Percentiles rank a stretch among this genome's conserved stretches.
Conservation (phyloP, 2,888 invertebrate genomes). For the Chesias legatella region DNA sequence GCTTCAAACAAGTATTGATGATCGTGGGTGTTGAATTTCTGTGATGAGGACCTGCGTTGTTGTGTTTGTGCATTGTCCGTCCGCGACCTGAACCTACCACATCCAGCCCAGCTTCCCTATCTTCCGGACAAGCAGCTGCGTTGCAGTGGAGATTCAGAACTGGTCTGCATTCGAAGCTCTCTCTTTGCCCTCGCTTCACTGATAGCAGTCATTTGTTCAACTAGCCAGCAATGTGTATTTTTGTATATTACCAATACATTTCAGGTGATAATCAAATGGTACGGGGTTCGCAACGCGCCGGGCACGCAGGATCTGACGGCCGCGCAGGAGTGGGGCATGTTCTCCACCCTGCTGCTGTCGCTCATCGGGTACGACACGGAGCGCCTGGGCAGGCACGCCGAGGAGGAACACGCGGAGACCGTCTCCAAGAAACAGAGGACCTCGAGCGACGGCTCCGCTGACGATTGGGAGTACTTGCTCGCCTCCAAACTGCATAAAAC, state of each 20-base stretch:
- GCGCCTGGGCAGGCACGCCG: constrained; percentile 71
- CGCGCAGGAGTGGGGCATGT: constrained; percentile 90
- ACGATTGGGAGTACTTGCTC: constrained; percentile 90
- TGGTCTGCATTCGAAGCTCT: too few relatives aligned
- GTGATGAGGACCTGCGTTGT: too few relatives aligned
- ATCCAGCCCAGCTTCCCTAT: too few relatives aligned
- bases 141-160: too few relatives aligned
- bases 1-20: too few relatives aligned
- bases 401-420: constrained; percentile 46
- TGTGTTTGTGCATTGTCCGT: too few relatives aligned
- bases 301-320: constrained; percentile 89
- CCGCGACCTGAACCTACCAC: too few relatives aligned
- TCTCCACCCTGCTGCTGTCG: constrained; percentile 80
- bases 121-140: too few relatives aligned
- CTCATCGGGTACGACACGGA: constrained; percentile 87
- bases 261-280: constrained; percentile 89
- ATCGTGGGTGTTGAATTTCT: too few relatives aligned
- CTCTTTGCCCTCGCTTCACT: too few relatives aligned
- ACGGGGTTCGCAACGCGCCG: constrained; percentile 91
- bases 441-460: constrained; percentile 87
- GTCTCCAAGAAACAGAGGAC: constrained; percentile 88
- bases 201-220: too few relatives aligned
- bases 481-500: constrained; percentile 80
- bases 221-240: too few relatives aligned
- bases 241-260: constrained; percentile 2